Evolutionary conservation across 2,113 vertebrate genomes (phyloP).

Genomic region (Rissa tridactyla): DNA sequence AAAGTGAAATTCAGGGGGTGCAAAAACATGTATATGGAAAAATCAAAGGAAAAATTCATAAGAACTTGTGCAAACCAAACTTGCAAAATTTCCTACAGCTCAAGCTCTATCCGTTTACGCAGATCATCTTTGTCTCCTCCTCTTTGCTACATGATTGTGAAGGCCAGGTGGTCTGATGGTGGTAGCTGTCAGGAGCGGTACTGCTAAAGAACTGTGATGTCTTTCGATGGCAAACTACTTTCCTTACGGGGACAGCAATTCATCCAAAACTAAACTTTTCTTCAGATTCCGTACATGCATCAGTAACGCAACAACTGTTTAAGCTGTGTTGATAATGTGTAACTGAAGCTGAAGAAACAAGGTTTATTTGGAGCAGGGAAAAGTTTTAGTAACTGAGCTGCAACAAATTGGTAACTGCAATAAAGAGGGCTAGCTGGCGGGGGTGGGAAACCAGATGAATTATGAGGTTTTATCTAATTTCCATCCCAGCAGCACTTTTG

Average conservation of each 20-base stretch:
- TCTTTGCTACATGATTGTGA: not conserved
- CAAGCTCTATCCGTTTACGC: not conserved
- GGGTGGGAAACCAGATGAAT: not conserved
- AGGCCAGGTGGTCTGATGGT: not conserved
- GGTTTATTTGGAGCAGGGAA: not conserved
- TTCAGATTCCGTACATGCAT: not conserved
- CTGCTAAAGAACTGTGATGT: not conserved
- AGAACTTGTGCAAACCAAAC: not conserved
- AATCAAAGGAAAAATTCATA: not conserved
- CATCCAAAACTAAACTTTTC: not conserved
- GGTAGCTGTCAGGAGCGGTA: not conserved
- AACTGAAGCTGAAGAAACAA: not conserved
- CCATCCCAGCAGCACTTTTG: not conserved
- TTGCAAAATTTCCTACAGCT: not conserved
- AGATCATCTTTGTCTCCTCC: not conserved
- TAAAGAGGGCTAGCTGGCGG: not conserved
- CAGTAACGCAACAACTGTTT: not conserved
- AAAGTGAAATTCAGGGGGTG: not conserved
- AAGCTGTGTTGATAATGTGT: not conserved
- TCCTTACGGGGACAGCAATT: not conserved
- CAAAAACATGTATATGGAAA: not conserved
- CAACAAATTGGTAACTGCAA: not conserved
- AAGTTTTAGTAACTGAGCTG: not conserved
- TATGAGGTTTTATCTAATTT: slow-evolving; percentile 10
- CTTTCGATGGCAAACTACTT: not conserved